phyloP scores from a whole-genome alignment of 2,797 vertebrate species.

The Cercopithecus mitis region DNA sequence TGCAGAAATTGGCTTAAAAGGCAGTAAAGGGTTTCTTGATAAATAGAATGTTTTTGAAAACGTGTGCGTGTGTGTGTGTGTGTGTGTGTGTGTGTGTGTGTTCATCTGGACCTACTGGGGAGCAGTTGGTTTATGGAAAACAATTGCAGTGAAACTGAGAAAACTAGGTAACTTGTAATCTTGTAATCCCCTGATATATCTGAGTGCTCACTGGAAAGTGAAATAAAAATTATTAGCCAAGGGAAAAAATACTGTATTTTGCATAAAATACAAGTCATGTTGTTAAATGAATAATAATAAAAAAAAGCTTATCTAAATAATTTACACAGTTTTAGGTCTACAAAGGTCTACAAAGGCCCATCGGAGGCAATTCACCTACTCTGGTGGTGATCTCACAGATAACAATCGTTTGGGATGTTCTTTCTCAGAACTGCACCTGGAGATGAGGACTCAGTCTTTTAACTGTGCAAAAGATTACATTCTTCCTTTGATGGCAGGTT shows the following conservation, averaged over 20 bases:
- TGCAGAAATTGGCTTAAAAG: not conserved
- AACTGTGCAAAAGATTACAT: not conserved
- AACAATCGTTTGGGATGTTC: not conserved
- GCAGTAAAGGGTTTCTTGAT: not conserved
- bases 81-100: not conserved
- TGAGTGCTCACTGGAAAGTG: not conserved
- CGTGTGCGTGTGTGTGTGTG: not conserved
- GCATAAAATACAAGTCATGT: not conserved
- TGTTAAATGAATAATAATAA: not conserved
- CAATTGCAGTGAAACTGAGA: not conserved
- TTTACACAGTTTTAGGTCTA: not conserved
- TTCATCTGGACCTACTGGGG: not conserved
- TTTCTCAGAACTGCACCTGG: not conserved
- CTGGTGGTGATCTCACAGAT: not conserved
- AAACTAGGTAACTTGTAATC: not conserved
- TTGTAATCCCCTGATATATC: not conserved
- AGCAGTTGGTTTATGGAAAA: not conserved
- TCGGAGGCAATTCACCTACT: not conserved
- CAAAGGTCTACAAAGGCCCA: not conserved
- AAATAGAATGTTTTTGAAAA: not conserved
- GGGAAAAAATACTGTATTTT: not conserved
- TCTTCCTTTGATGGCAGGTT: not conserved
- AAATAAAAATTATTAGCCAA: slow-evolving; percentile 9
- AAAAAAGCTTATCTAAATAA: not conserved
- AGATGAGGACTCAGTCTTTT: not conserved